Evolutionary conservation across 2,113 vertebrate species (phyloP).

Genomic region (Pedionomus torquatus): DNA sequence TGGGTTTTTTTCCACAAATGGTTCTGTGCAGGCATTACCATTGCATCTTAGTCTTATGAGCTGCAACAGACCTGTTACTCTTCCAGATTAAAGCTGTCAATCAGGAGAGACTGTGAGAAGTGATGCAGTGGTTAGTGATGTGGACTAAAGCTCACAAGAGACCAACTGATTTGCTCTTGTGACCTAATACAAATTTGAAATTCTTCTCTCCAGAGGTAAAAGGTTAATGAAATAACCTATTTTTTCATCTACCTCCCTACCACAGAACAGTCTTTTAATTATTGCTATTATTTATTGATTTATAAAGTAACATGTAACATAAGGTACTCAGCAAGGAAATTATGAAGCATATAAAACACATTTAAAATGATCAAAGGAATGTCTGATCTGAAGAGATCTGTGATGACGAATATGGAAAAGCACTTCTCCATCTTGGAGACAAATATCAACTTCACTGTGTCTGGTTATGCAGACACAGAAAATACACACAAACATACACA

Average conservation of each 20-base stretch:
- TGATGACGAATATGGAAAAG: constrained; percentile 49
- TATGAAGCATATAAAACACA: constrained; percentile 42
- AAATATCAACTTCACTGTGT: background rate
- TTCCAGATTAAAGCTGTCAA: constrained; percentile 27
- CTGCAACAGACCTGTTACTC: constrained; percentile 26
- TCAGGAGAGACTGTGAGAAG: background rate
- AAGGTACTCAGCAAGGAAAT: constrained; percentile 62
- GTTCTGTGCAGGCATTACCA: background rate
- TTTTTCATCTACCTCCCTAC: constrained; percentile 37
- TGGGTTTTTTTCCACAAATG: background rate
- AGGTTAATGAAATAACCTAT: constrained; percentile 69
- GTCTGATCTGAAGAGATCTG: constrained; percentile 51
- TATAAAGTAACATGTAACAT: constrained; percentile 45
- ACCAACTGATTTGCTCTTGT: constrained; percentile 42
- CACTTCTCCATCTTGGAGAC: constrained; percentile 31
- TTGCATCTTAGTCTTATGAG: constrained; percentile 20
- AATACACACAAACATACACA: background rate
- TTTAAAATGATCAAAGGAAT: constrained; percentile 56
- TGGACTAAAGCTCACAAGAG: constrained; percentile 40
- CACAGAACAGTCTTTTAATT: constrained; percentile 52
- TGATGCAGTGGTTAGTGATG: constrained; percentile 9
- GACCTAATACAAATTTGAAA: constrained; percentile 59
- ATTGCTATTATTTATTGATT: constrained; percentile 70
- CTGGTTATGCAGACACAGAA: background rate
- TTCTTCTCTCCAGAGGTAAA: constrained; percentile 59